Evolutionary conservation across 1,140 invertebrate genomes (phyloP), one percentile per base, ranked within the genome.

Genomic region (Drosophila guanche): DNA sequence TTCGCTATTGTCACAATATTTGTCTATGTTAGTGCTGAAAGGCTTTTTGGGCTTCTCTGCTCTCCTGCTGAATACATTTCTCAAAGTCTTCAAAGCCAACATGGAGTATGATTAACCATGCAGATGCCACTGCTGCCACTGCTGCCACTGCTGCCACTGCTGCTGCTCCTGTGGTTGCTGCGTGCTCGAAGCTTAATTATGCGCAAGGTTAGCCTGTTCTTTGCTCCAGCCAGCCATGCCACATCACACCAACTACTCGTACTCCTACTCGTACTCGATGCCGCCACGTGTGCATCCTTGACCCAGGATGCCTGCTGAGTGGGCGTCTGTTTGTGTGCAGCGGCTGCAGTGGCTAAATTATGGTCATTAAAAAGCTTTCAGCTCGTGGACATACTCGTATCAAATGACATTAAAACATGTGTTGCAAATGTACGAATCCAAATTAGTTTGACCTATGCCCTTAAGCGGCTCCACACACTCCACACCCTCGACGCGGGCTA

Each of bases 31-130:
- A 81, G 66, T 55, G 58, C 78, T 86, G 66, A 83, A 78, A 78
- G 74, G 69, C 69, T 86, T 75, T 60, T 76, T 50, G 62, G 69
- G 29, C 25, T 5, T 5, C 5, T 27, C 5, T 1, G 10, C 33
- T 37, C 53, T 53, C 43, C 60, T 70, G 59, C 75, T 71, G 75
- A 70, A 74, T 75, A 66, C 62, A 79, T 84, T 79, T 76, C 73
- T 71, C 53, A 84, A 47, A 57, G 58, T 27, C 66, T 46, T 48
- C 12, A 27, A 45, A 61, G 76, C 51, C 60, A 80, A 76, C 80
- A 51, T 65, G 72, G 72, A 76, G 81, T 85, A 85, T 85, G 81
- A 85, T 88, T 85, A 85, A 86, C 81, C 83, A 86, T 86, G 81
- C 69, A 66, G 68, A 63, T 65, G 73, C 61, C 55, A 59, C 16